phyloP scores from a whole-genome alignment of 2,113 vertebrate genomes.

The Oreotrochilus melanogaster region DNA sequence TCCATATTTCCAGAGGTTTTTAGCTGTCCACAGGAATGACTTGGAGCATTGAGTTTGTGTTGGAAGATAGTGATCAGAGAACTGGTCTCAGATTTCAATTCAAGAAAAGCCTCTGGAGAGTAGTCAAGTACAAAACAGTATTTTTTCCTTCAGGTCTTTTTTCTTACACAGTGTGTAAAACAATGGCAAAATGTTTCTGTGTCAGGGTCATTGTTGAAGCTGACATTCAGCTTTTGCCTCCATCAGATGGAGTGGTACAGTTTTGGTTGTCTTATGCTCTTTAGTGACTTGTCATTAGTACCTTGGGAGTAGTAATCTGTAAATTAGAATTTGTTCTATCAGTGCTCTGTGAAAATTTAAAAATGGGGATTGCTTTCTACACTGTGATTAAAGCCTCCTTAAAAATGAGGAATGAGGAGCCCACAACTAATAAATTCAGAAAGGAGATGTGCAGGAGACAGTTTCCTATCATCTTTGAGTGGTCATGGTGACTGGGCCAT shows the following conservation, averaged over 20 bases:
- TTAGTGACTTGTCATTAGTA: not conserved
- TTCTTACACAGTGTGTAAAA: not conserved
- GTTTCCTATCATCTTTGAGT: not conserved
- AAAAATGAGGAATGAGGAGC: not conserved
- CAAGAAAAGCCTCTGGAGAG: not conserved
- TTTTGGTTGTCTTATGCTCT: not conserved
- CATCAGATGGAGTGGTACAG: not conserved
- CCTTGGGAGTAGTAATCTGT: not conserved
- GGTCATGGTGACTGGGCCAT: rapidly evolving
- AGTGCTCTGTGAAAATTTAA: not conserved
- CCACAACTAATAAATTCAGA: not conserved
- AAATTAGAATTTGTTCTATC: not conserved
- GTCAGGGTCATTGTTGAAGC: not conserved
- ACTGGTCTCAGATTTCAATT: not conserved
- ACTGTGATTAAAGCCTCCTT: not conserved
- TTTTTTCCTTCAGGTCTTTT: slow-evolving; percentile 18
- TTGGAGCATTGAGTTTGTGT: not conserved
- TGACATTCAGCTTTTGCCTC: not conserved
- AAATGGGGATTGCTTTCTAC: not conserved
- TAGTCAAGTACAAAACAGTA: not conserved
- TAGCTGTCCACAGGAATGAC: not conserved
- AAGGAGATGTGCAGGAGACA: not conserved
- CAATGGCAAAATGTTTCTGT: not conserved
- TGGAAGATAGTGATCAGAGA: not conserved
- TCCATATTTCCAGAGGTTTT: not conserved